Evolutionary conservation across 1,140 invertebrate genomes (phyloP).

Genomic region (Lepidurus arcticus): DNA sequence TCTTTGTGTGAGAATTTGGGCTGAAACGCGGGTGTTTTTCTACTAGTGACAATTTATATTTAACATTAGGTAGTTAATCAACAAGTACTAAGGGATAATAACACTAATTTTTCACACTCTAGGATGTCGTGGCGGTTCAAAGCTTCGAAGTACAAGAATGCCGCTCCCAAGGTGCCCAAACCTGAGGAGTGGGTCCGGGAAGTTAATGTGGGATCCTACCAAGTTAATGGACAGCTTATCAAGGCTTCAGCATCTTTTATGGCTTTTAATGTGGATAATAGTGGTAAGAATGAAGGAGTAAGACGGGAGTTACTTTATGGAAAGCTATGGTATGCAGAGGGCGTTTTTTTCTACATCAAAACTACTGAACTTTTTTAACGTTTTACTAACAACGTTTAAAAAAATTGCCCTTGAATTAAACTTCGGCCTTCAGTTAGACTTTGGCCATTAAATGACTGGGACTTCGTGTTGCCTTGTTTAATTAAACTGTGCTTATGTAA

Average conservation of each 20-base stretch:
- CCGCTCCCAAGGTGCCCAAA: conserved; percentile 84
- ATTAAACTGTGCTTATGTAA: not conserved
- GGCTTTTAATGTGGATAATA: conserved; percentile 79
- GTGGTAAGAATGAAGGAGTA: not conserved
- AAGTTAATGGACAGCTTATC: conserved; percentile 90
- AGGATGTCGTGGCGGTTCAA: conserved; percentile 91
- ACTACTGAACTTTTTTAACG: no score
- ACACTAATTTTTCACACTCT: not conserved
- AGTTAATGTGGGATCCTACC: conserved; percentile 80
- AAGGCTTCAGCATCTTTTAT: conserved; percentile 84
- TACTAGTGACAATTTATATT: not conserved
- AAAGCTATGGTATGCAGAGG: not conserved
- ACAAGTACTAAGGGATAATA: not conserved
- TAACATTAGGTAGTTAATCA: not conserved
- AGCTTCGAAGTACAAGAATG: conserved; percentile 95
- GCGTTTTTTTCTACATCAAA: not conserved
- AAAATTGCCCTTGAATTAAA: not conserved
- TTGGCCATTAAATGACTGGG: not conserved
- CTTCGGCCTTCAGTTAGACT: not conserved
- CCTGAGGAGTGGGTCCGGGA: conserved; percentile 84
- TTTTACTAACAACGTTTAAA: no score
- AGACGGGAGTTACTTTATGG: not conserved
- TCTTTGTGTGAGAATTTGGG: not conserved
- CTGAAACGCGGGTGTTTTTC: not conserved
- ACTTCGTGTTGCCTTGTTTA: not conserved